Conservation (phyloP, 1,140 invertebrate species). For the Chironomus striatipennis region DNA sequence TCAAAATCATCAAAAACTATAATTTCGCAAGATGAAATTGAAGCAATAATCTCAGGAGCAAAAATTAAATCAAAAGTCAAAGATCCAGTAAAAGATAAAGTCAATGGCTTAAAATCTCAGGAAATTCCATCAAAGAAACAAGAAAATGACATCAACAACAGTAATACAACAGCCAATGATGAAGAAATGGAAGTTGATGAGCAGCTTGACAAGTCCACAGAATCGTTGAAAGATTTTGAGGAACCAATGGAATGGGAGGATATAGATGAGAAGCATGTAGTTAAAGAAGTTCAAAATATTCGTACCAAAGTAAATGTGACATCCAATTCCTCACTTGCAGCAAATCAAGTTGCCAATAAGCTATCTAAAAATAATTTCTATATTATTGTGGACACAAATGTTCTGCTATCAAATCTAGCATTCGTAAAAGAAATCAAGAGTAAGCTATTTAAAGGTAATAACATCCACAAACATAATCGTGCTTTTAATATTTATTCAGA, state of each 20-base stretch:
- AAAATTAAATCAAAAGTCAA: conserved; percentile 21
- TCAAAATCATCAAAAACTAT: not conserved
- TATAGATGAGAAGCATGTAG: conserved; percentile 23
- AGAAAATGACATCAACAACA: not conserved
- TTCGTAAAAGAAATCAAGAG: conserved; percentile 30
- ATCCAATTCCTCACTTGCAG: not conserved
- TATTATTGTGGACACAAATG: conserved; percentile 32
- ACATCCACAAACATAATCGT: not conserved
- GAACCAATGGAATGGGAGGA: conserved; percentile 28
- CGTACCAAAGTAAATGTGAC: not conserved
- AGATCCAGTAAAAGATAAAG: conserved; percentile 17
- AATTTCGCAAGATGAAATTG: not conserved
- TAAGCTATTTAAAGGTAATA: conserved; percentile 28
- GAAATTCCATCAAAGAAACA: too few relatives aligned
- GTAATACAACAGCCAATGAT: not conserved
- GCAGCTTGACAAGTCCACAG: not conserved
- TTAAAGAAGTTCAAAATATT: not conserved
- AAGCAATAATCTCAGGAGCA: not conserved
- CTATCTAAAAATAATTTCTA: conserved; percentile 25
- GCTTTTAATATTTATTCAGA: not conserved
- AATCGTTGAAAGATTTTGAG: not conserved
- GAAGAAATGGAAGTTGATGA: not conserved
- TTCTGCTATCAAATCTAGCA: conserved; percentile 29
- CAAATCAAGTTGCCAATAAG: not conserved
- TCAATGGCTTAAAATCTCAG: not conserved